Evolutionary conservation across 2,113 vertebrate species (phyloP).

Genomic region (Nipponia nippon): DNA sequence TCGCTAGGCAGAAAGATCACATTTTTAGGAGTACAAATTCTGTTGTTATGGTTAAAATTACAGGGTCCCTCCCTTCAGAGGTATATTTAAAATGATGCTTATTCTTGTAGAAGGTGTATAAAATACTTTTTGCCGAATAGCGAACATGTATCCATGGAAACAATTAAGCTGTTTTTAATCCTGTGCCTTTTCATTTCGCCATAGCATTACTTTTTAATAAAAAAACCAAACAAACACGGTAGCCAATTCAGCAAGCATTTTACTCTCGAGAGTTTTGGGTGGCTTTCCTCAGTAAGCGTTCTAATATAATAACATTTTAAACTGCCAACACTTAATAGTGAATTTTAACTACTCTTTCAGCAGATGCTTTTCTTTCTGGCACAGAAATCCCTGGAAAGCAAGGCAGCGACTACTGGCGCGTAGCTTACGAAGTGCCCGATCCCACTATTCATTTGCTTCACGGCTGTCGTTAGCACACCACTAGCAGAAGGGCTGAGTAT

Average conservation of each 20-base stretch:
- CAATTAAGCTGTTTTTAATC: slow-evolving; percentile 20
- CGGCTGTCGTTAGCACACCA: background rate
- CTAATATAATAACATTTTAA: background rate
- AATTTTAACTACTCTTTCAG: background rate
- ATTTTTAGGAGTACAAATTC: background rate
- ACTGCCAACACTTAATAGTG: background rate
- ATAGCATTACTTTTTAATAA: slow-evolving; percentile 40
- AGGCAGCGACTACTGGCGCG: background rate
- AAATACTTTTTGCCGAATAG: slow-evolving; percentile 30
- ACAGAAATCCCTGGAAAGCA: background rate
- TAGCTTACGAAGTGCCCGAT: background rate
- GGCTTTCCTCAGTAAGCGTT: background rate
- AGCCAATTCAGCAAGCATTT: background rate
- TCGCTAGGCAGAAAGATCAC: background rate
- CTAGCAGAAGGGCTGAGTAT: background rate
- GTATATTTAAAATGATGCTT: background rate
- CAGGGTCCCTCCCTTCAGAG: background rate
- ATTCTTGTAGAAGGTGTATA: slow-evolving; percentile 44
- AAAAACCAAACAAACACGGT: background rate
- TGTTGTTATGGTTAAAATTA: background rate
- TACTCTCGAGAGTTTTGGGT: background rate
- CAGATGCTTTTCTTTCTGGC: background rate
- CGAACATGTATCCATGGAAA: slow-evolving; percentile 19
- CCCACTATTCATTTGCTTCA: background rate
- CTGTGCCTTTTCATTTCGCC: slow-evolving; percentile 53